These are phyloP conservation scores for Microctonus aethiopoides DNA, from an alignment of 2,888 invertebrate genomes.

Conservation along the genomic window DNA sequence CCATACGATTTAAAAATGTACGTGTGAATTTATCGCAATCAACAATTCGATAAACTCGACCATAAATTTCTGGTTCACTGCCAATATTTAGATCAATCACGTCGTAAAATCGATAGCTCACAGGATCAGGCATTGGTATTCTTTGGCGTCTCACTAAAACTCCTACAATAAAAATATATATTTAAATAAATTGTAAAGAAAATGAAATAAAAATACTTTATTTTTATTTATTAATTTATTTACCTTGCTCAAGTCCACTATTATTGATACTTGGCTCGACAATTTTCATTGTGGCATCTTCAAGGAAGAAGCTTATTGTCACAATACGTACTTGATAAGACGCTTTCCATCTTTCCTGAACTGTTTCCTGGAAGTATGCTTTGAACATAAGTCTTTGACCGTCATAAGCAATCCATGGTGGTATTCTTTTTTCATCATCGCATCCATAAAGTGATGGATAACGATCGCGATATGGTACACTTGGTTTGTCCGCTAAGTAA, in stretches of 20 bases:
- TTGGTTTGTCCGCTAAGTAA: slow-evolving; percentile 73
- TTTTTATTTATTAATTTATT: slow-evolving; percentile 11
- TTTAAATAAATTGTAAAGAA: not conserved
- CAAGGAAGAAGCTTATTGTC: slow-evolving; percentile 86
- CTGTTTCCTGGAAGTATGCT: slow-evolving; percentile 83
- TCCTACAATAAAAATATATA: slow-evolving; percentile 68
- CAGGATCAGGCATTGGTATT: slow-evolving; percentile 80
- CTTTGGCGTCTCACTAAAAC: slow-evolving; percentile 85
- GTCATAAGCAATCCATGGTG: slow-evolving; percentile 89
- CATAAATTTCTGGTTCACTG: slow-evolving; percentile 81
- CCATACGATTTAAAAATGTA: slow-evolving; percentile 84
- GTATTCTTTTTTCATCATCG: slow-evolving; percentile 79
- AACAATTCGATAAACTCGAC: slow-evolving; percentile 83
- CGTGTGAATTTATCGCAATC: slow-evolving; percentile 90
- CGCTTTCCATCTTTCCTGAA: slow-evolving; percentile 76
- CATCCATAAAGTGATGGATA: slow-evolving; percentile 80
- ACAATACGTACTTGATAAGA: slow-evolving; percentile 81
- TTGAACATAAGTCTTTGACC: slow-evolving; percentile 85
- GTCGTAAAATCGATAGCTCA: slow-evolving; percentile 82
- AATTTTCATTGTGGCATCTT: slow-evolving; percentile 93
- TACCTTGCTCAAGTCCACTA: slow-evolving; percentile 88
- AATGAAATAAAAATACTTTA: slow-evolving; percentile 1
- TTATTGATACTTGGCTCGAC: slow-evolving; percentile 84
- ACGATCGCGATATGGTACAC: slow-evolving; percentile 72
- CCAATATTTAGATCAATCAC: slow-evolving; percentile 90